phyloP scores from a whole-genome alignment of 1,140 invertebrate genomes.

The Drosophila nigrodunni region DNA sequence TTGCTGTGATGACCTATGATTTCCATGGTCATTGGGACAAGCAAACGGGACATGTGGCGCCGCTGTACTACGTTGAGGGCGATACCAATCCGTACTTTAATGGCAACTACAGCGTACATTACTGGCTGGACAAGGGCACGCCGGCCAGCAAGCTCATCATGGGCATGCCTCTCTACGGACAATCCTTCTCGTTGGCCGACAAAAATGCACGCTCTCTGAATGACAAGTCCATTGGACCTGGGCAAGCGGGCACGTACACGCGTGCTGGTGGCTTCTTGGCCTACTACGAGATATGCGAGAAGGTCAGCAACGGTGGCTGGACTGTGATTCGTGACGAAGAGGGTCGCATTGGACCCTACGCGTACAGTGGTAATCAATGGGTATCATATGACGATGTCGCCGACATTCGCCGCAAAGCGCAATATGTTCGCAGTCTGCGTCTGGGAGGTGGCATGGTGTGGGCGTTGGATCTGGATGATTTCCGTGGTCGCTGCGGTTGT shows the following conservation, averaged over 20 bases:
- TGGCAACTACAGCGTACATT: constrained; percentile 92
- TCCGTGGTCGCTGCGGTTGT: constrained; percentile 88
- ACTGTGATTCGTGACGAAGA: constrained; percentile 87
- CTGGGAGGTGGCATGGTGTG: constrained; percentile 92
- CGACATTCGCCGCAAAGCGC: constrained; percentile 87
- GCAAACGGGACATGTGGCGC: constrained; percentile 94
- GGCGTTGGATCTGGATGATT: constrained; percentile 92
- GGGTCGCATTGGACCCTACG: constrained; percentile 90
- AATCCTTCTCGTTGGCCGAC: constrained; percentile 91
- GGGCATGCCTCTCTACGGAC: constrained; percentile 94
- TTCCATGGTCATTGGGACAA: constrained; percentile 96
- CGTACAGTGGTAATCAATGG: constrained; percentile 91
- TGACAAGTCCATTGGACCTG: constrained; percentile 89
- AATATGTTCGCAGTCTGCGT: constrained; percentile 86
- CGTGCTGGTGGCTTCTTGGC: constrained; percentile 92
- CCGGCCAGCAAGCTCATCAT: constrained; percentile 90
- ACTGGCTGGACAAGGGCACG: constrained; percentile 92
- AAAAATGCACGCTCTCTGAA: constrained; percentile 88
- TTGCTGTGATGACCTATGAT: constrained; percentile 96
- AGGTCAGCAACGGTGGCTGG: constrained; percentile 88
- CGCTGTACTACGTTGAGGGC: constrained; percentile 90
- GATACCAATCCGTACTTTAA: constrained; percentile 92
- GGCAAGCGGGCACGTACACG: constrained; percentile 92
- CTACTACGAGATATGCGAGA: constrained; percentile 92
- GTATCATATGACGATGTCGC: constrained; percentile 91